Conservation (phyloP, 2,113 vertebrate genomes). For the Cryptotis parvus region DNA sequence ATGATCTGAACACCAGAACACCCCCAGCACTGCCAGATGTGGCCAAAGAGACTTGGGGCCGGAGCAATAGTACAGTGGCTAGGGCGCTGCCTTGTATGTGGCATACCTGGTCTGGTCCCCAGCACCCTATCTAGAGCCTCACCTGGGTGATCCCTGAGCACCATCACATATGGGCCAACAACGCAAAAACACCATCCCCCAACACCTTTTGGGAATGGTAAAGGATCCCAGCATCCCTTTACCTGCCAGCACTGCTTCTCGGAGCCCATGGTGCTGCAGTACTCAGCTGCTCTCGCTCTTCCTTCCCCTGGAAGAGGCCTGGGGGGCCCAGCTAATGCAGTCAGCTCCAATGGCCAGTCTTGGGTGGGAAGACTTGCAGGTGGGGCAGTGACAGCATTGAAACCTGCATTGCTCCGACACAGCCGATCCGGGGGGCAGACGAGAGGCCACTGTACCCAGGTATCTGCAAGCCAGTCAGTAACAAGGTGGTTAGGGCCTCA, state of each 20-base stretch:
- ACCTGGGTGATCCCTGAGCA: too few relatives aligned
- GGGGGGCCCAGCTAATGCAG: conserved; percentile 36
- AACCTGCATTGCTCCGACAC: conserved; percentile 77
- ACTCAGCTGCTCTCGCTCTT: conserved; percentile 28
- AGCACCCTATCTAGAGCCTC: too few relatives aligned
- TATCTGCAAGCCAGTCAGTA: conserved; percentile 81
- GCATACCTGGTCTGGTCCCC: too few relatives aligned
- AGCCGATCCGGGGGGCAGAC: conserved; percentile 87
- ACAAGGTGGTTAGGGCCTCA: neutral
- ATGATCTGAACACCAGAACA: too few relatives aligned
- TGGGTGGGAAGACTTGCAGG: conserved; percentile 47
- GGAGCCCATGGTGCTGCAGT: conserved; percentile 60
- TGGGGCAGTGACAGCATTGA: conserved; percentile 12
- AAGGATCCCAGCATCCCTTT: conserved; percentile 46
- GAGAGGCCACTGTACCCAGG: conserved; percentile 86
- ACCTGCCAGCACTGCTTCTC: conserved; percentile 60
- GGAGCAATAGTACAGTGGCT: too few relatives aligned
- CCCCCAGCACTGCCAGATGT: too few relatives aligned
- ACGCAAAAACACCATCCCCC: too few relatives aligned
- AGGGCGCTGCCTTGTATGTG: too few relatives aligned
- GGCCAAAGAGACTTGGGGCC: too few relatives aligned
- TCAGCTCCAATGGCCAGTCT: conserved; percentile 50
- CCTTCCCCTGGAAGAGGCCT: neutral
- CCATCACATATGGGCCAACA: too few relatives aligned
- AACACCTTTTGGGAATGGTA: too few relatives aligned